Evolutionary conservation across 2,113 vertebrate genomes (phyloP).

Genomic region (Bettongia penicillata): DNA sequence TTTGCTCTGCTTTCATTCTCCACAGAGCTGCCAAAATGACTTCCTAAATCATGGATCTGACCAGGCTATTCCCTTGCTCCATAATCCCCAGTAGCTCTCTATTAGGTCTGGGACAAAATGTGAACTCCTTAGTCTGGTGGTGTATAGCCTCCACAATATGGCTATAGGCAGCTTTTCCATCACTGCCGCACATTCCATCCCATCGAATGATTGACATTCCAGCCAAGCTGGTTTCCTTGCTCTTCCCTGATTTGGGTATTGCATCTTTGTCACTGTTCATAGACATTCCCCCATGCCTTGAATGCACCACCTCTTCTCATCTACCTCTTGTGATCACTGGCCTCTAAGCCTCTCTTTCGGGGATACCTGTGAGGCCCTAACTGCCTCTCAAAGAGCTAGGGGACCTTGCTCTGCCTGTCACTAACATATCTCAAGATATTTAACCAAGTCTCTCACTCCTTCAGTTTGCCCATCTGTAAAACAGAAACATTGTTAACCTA

Average conservation of each 20-base stretch:
- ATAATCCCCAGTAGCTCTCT: not conserved
- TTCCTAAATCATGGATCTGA: not conserved
- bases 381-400: not conserved
- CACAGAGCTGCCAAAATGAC: not conserved
- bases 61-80: not conserved
- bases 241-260: not conserved
- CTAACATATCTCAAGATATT: not conserved
- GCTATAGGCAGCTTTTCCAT: not conserved
- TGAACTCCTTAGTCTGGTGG: not conserved
- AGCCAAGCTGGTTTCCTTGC: not conserved
- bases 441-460: not conserved
- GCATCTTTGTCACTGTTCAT: not conserved
- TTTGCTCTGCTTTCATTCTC: not conserved
- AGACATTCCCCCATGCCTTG: not conserved
- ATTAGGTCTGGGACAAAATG: not conserved
- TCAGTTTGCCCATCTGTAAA: not conserved
- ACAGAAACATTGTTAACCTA: not conserved
- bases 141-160: not conserved
- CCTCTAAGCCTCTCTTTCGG: not conserved
- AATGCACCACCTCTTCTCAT: not conserved
- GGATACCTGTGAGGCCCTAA: too few relatives aligned
- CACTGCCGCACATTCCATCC: not conserved
- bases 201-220: not conserved
- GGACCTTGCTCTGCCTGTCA: not conserved
- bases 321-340: not conserved